A percentile compares a stretch with the other conserved stretches of the same genome.
These are phyloP conservation scores for Artemia sinica DNA, from an alignment of 2,888 invertebrate species.

Conservation along the genomic window DNA sequence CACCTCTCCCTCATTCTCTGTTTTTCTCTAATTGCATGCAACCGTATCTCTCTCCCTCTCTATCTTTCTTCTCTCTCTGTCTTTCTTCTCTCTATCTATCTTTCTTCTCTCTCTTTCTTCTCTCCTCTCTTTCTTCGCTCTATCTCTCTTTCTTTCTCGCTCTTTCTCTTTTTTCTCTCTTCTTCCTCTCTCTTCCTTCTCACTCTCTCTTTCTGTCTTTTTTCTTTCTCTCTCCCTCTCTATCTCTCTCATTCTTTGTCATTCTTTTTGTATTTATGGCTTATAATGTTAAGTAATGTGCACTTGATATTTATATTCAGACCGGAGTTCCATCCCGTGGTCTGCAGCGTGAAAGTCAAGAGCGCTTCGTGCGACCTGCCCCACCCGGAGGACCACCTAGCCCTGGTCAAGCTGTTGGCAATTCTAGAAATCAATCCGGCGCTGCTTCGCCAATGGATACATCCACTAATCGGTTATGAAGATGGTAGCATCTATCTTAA, in stretches of 20 bases:
- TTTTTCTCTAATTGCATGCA: too few relatives aligned
- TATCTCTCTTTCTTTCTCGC: too few relatives aligned
- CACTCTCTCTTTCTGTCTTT: too few relatives aligned
- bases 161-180: too few relatives aligned
- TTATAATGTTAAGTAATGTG: not conserved
- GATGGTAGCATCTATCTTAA: too few relatives aligned
- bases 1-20: conserved; percentile 12
- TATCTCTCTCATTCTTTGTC: not conserved
- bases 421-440: conserved; percentile 31
- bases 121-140: too few relatives aligned
- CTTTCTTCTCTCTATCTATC: too few relatives aligned
- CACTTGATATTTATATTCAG: not conserved
- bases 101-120: too few relatives aligned
- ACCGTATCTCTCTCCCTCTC: too few relatives aligned
- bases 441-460: conserved; percentile 22
- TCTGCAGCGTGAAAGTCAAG: conserved; percentile 44
- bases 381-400: conserved; percentile 38
- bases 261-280: not conserved
- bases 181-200: too few relatives aligned
- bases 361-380: conserved; percentile 71
- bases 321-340: conserved; percentile 17
- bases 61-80: too few relatives aligned
- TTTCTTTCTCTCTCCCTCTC: too few relatives aligned
- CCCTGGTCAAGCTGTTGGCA: conserved; percentile 32
- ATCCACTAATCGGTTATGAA: conserved; percentile 10